phyloP scores from a whole-genome alignment of 2,797 vertebrate species.

The Eulemur albifrons region DNA sequence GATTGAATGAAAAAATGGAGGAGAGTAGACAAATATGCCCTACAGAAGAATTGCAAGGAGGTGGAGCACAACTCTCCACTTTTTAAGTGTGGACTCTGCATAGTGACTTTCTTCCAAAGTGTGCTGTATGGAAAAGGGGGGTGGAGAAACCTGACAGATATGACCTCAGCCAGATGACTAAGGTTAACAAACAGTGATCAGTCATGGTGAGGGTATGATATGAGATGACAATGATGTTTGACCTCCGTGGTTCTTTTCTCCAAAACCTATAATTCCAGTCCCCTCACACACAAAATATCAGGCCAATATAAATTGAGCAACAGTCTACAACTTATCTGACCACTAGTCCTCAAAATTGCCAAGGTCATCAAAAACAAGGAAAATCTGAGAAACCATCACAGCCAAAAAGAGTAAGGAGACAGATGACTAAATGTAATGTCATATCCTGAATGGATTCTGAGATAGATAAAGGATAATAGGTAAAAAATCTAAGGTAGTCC shows the following conservation, averaged over 20 bases:
- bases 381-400: not conserved
- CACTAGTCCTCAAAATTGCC: not conserved
- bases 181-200: not conserved
- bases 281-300: not conserved
- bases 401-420: not conserved
- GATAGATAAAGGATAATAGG: not conserved
- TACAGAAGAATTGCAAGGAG: not conserved
- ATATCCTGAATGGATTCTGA: not conserved
- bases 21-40: not conserved
- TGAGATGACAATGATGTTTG: not conserved
- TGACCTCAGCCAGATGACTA: not conserved
- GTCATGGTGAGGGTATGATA: too few species aligned
- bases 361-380: not conserved
- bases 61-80: not conserved
- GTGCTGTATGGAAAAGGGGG: not conserved
- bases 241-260: not conserved
- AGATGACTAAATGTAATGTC: not conserved
- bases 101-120: not conserved
- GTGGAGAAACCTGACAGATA: not conserved
- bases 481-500: not conserved
- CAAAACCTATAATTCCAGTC: not conserved
- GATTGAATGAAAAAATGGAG: not conserved
- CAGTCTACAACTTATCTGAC: not conserved
- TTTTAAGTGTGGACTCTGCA: not conserved
- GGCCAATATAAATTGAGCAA: not conserved